These are phyloP conservation scores for Chironomus tentans DNA, from an alignment of 2,888 invertebrate genomes.

Conservation along the genomic window DNA sequence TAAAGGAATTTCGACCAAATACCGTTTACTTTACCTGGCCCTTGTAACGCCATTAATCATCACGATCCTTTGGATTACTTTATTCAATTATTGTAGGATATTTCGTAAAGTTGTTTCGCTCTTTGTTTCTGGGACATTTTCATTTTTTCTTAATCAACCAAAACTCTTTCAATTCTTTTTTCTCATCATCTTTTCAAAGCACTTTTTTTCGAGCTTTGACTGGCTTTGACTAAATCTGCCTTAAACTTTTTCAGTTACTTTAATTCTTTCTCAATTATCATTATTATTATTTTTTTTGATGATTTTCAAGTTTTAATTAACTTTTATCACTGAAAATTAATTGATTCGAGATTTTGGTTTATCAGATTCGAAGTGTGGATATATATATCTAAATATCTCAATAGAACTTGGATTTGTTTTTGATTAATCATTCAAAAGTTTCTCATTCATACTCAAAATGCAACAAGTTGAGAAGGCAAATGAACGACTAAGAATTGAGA, in stretches of 20 bases:
- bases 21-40: background rate
- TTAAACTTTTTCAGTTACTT: no score
- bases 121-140: background rate
- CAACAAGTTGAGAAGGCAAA: background rate
- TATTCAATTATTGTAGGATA: background rate
- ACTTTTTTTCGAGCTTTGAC: background rate
- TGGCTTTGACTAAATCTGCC: background rate
- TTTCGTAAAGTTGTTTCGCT: background rate
- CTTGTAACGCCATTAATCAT: background rate
- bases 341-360: conserved; percentile 21
- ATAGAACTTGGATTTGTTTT: conserved; percentile 20
- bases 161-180: conserved; percentile 16
- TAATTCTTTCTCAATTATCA: no score
- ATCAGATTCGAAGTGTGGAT: background rate
- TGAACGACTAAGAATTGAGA: background rate
- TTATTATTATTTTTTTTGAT: no score
- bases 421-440: conserved; percentile 8
- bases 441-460: conserved; percentile 6
- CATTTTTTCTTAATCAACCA: conserved; percentile 16
- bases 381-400: conserved; percentile 12
- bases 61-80: background rate
- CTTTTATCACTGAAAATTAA: background rate
- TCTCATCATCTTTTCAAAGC: background rate
- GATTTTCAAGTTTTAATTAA: background rate
- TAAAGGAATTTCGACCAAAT: background rate